These are phyloP conservation scores for Synodontis membranacea DNA, from an alignment of 2,113 vertebrate genomes.

Conservation along the genomic window DNA sequence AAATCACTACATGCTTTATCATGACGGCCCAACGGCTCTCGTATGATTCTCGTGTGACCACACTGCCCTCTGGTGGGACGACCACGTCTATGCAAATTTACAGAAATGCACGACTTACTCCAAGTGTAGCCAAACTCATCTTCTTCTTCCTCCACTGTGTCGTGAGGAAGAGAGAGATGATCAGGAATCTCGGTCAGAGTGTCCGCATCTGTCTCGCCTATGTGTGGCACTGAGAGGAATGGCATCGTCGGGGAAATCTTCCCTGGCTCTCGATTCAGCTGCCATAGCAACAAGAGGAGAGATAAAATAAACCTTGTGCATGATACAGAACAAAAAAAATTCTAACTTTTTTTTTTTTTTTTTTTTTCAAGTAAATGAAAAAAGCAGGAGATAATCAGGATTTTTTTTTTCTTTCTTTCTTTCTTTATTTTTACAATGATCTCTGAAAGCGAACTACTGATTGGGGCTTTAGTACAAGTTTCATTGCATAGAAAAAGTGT, in stretches of 20 bases:
- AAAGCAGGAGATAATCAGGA: neutral
- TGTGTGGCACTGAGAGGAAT: slow-evolving; percentile 72
- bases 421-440: neutral
- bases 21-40: neutral
- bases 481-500: neutral
- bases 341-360: no score
- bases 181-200: slow-evolving; percentile 66
- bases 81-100: neutral
- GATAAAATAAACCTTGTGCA: neutral
- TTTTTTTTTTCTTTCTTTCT: no score
- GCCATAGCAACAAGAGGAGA: slow-evolving; percentile 45
- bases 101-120: slow-evolving; percentile 79
- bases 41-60: neutral
- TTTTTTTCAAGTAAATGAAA: neutral
- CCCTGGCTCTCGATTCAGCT: slow-evolving; percentile 79
- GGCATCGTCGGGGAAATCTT: slow-evolving; percentile 69
- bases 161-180: slow-evolving; percentile 32
- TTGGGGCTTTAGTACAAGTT: neutral
- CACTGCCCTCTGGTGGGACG: slow-evolving; percentile 3
- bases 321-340: neutral
- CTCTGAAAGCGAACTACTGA: neutral
- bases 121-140: slow-evolving; percentile 94
- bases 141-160: slow-evolving; percentile 71
- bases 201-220: slow-evolving; percentile 76
- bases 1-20: neutral